phyloP scores from a whole-genome alignment of 2,797 vertebrate species.

The Harpagifer antarcticus region DNA sequence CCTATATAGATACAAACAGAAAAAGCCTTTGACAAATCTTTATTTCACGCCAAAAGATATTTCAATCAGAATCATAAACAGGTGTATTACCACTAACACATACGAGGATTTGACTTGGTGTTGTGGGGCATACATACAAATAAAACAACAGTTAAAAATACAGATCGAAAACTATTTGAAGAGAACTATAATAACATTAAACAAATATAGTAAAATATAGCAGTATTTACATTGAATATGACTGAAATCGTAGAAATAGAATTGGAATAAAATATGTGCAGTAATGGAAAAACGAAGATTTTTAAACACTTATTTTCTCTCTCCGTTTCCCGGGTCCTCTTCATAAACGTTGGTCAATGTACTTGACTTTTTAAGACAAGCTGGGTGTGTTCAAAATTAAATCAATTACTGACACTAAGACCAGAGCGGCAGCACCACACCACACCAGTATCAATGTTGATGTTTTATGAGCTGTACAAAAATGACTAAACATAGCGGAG shows the following conservation, averaged over 20 bases:
- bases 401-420: slow-evolving; percentile 52
- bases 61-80: too few species aligned
- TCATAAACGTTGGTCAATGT: slow-evolving; percentile 12
- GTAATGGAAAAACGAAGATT: too few species aligned
- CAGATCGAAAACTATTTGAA: too few species aligned
- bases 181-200: too few species aligned
- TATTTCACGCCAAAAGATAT: neutral
- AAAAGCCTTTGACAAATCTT: slow-evolving; percentile 1
- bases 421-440: slow-evolving; percentile 58
- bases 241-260: too few species aligned
- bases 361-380: slow-evolving; percentile 28
- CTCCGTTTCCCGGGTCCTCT: neutral
- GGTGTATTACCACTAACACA: too few species aligned
- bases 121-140: too few species aligned
- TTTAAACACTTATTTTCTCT: neutral
- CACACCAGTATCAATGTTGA: slow-evolving; percentile 75
- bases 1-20: slow-evolving; percentile 76
- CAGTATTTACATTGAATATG: too few species aligned
- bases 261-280: too few species aligned
- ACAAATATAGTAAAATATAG: too few species aligned
- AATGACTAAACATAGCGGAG: slow-evolving; percentile 60
- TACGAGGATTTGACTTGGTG: too few species aligned
- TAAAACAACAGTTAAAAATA: too few species aligned
- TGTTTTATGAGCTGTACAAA: slow-evolving; percentile 66
- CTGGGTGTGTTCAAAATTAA: slow-evolving; percentile 46